Percentiles rank a stretch among this genome's conserved stretches.
phyloP scores from a whole-genome alignment of 2,888 invertebrate species.

The Herminia tarsipennalis region DNA sequence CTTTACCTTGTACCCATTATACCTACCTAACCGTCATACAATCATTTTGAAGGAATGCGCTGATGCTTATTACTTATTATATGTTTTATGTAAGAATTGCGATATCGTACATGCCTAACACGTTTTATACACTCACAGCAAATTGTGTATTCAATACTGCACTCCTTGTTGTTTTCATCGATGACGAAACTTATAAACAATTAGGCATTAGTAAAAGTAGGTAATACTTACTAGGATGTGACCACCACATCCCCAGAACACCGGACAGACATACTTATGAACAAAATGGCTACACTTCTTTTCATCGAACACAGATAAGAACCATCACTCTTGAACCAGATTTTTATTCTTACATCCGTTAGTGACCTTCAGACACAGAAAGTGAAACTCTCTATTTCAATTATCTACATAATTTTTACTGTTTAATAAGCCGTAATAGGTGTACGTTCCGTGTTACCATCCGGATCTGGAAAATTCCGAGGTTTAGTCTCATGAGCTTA shows the following conservation, averaged over 20 bases:
- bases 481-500: constrained; percentile 65
- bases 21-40: constrained; percentile 7
- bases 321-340: no score
- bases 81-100: constrained; percentile 63
- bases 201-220: constrained; percentile 7
- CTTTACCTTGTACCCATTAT: constrained; percentile 15
- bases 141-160: constrained; percentile 60
- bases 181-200: constrained; percentile 23
- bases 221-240: no score
- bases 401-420: constrained; percentile 11
- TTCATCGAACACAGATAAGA: no score
- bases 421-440: constrained; percentile 39
- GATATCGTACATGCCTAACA: constrained; percentile 63
- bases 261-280: no score
- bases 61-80: constrained; percentile 57
- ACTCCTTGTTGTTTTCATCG: constrained; percentile 50
- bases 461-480: constrained; percentile 64
- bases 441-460: constrained; percentile 45
- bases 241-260: no score
- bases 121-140: constrained; percentile 52
- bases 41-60: constrained; percentile 67
- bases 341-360: no score
- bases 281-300: no score
- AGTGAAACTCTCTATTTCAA: no score
- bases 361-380: no score